Evolutionary conservation across 2,888 invertebrate species (phyloP), one percentile per base, ranked within the genome.

Genomic region (Synanthedon myopaeformis): DNA sequence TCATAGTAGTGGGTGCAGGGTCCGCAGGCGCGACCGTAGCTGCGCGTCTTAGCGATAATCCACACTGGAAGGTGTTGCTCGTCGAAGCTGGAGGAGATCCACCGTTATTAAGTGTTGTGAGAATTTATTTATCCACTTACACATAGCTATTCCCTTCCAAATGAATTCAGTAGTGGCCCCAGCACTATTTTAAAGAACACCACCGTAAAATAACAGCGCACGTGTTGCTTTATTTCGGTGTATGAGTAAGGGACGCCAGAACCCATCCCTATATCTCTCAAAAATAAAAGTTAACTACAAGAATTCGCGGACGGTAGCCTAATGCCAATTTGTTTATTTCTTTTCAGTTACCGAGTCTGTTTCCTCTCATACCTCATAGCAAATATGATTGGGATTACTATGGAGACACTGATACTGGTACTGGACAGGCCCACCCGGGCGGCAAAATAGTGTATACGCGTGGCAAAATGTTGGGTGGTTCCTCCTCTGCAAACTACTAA

Each of bases 1-100:
- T 75, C 59, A 62, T 79, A 13, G 73, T 79, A 41, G 69, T 77
- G 10, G 79, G 79, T 0, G 67, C 76, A 1, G 79, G 79, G 2
- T 75, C 76, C 0, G 74, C 74, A 0, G 79, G 79, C 0, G 69
- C 74, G 0, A 61, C 74, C 10, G 64, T 78, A 3, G 77, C 75
- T 1, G 59, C 73, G 1, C 61, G 79, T 0, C 66, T 79, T 3
- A 71, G 74, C 5, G 79, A 79, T 58, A 55, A 65, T 17, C 57
- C 60, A 1, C 28, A 56, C 10, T 65, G 70, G 55, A 61, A 59
- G 0, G 70, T 78, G 1, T 67, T 79, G 1, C 68, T 79, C 1
- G 53, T 79, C 0, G 79, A 79, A 53, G 67, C 72, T 3, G 79
- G 79, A 3, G 76, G 74, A 0, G 65, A 78, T 52, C 79, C 79